Evolutionary conservation across 2,113 vertebrate genomes (phyloP).

Genomic region (Phalacrocorax aristotelis): DNA sequence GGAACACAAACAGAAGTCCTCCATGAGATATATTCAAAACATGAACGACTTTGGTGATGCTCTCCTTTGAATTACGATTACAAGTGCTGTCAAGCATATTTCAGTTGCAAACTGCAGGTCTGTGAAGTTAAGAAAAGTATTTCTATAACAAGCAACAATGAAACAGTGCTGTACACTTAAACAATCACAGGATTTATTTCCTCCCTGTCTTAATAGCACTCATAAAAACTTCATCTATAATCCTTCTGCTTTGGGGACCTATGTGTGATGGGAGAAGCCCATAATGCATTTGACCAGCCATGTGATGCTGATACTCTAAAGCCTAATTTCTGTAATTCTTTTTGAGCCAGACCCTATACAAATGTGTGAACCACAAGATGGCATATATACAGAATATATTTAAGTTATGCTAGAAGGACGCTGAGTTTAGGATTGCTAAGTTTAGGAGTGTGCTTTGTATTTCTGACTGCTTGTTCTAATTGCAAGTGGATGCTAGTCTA

Average conservation of each 20-base stretch:
- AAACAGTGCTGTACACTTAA: neutral
- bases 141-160: neutral
- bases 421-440: neutral
- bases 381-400: neutral
- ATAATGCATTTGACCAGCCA: neutral
- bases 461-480: neutral
- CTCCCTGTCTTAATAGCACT: neutral
- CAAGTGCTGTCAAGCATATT: neutral
- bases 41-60: neutral
- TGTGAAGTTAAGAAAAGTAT: neutral
- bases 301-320: neutral
- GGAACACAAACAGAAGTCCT: neutral
- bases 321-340: neutral
- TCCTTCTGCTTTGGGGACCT: neutral
- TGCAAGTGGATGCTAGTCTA: neutral
- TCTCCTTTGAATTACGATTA: neutral
- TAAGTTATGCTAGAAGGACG: neutral
- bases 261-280: neutral
- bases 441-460: neutral
- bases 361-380: neutral
- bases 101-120: neutral
- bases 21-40: neutral
- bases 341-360: neutral
- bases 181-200: neutral
- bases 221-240: neutral